Evolutionary conservation across 2,113 vertebrate species (phyloP), one percentile per base, ranked within the genome.

Genomic region (Sinocyclocheilus maitianheensis): DNA sequence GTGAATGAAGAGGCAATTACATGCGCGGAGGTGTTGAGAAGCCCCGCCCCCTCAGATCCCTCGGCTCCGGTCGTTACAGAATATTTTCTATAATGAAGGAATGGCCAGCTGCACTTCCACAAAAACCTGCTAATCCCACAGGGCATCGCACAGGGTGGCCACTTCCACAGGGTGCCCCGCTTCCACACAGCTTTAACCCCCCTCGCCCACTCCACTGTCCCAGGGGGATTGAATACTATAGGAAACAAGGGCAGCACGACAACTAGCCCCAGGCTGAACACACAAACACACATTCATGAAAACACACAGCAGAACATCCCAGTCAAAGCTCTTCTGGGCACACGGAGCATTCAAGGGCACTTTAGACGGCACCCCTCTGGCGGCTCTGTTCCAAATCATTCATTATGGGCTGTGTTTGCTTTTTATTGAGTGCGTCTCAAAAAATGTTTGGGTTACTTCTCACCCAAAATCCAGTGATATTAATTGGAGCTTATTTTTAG

Each of bases 111-210:
- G 84, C 88, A 65, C 89, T 86, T 87, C 83, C 90, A 93, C 67
- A 95, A 94, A 93, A 94, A 95, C 94, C 92, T 94, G 93, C 93
- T 94, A 94, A 94, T 94, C 92, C 94, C 91, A 63, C 84, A 85
- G 91, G 87, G 26, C 86, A 85, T 87, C 82, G n/a, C 84, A 78
- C 89, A 80, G 85, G 84, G 58, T 90, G 83, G 83, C 75, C 18
- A 84, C 87, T 65, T 75, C 87, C 20, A 93, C 37, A 37, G 37
- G 37, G 37, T 0, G 5, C 37, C 37, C 37, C 37, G 37, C 37
- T 37, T 37, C 37, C 46, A 48, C 91, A 87, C 90, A 90, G 91
- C 91, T 69, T 85, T 87, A 83, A 91, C 85, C 90, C 69, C 81
- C 86, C 84, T 55, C 24, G 58, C 74, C 81, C 71, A 87, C 69